Percentiles rank a stretch among this genome's conserved stretches.
These are phyloP conservation scores for Aphidius ervi DNA, from an alignment of 1,140 invertebrate genomes.

Conservation along the genomic window DNA sequence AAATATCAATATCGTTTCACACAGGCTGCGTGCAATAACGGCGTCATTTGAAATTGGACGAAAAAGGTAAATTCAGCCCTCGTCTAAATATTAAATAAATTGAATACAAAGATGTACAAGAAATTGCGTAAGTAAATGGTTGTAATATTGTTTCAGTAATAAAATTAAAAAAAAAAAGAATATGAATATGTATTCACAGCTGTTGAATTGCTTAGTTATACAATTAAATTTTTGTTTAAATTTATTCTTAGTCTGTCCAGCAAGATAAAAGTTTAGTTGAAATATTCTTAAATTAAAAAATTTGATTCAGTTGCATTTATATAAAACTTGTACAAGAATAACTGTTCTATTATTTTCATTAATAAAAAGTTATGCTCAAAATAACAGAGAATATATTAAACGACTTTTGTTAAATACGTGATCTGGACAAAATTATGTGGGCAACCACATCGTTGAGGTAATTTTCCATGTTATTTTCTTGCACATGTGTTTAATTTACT, in stretches of 20 bases:
- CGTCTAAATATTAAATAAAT: slow-evolving; percentile 8
- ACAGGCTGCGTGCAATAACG: slow-evolving; percentile 13
- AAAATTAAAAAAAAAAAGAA: slow-evolving; percentile 4
- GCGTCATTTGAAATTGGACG: slow-evolving; percentile 9
- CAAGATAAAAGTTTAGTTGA: too few relatives aligned
- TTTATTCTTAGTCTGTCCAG: neutral
- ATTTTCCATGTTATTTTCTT: too few relatives aligned
- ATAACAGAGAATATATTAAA: too few relatives aligned
- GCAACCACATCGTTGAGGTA: too few relatives aligned
- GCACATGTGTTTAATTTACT: too few relatives aligned
- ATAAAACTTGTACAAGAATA: too few relatives aligned
- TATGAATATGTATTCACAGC: slow-evolving; percentile 37
- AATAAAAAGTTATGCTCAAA: too few relatives aligned
- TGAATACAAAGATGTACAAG: slow-evolving; percentile 14
- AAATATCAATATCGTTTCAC: slow-evolving; percentile 16
- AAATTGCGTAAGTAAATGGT: neutral
- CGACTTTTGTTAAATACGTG: too few relatives aligned
- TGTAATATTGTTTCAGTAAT: slow-evolving; percentile 17
- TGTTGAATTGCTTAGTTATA: slow-evolving; percentile 12
- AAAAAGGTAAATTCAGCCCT: slow-evolving; percentile 1
- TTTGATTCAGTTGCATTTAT: too few relatives aligned
- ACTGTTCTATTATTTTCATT: too few relatives aligned
- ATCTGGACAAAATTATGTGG: too few relatives aligned
- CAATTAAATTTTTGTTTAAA: slow-evolving; percentile 15
- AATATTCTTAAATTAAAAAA: too few relatives aligned